Conservation (phyloP, 2,888 invertebrate genomes). For the Agrochola lota region DNA sequence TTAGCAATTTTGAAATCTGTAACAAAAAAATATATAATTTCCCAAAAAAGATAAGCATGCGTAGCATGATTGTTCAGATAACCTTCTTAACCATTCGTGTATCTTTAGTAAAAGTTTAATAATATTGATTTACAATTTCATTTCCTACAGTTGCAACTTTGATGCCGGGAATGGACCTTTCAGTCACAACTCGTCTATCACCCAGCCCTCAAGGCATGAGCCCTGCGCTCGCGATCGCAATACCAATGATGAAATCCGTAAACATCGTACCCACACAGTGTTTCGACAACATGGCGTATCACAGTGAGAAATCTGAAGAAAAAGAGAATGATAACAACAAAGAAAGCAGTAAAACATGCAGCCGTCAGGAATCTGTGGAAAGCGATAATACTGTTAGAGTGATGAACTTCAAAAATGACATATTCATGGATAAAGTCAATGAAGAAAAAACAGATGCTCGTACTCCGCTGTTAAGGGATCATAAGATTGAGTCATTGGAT, state of each 20-base stretch:
- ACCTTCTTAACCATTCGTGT: slow-evolving; percentile 40
- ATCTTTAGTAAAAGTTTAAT: slow-evolving; percentile 7
- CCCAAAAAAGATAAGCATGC: slow-evolving; percentile 64
- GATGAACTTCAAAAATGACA: slow-evolving; percentile 84
- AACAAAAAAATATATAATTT: slow-evolving; percentile 11
- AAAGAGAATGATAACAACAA: slow-evolving; percentile 70
- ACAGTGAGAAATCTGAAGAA: slow-evolving; percentile 81
- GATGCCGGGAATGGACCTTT: slow-evolving; percentile 91
- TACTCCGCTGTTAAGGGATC: slow-evolving; percentile 85
- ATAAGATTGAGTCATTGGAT: slow-evolving; percentile 88
- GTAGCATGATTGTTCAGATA: slow-evolving; percentile 69
- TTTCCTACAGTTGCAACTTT: slow-evolving; percentile 86
- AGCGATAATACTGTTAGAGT: slow-evolving; percentile 83
- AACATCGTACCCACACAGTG: slow-evolving; percentile 88
- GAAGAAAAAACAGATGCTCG: slow-evolving; percentile 86
- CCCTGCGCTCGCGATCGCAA: slow-evolving; percentile 91
- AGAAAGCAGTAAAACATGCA: slow-evolving; percentile 77
- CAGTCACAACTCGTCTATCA: slow-evolving; percentile 92
- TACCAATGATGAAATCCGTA: slow-evolving; percentile 91
- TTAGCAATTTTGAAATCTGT: slow-evolving; percentile 32
- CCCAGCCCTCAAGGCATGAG: slow-evolving; percentile 93
- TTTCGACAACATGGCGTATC: slow-evolving; percentile 89
- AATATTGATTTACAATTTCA: slow-evolving; percentile 48
- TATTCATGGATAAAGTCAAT: slow-evolving; percentile 79
- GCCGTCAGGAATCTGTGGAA: slow-evolving; percentile 82